Percentiles rank a stretch among this genome's conserved stretches.
phyloP scores from a whole-genome alignment of 2,888 invertebrate species.

The Holacanthella duospinosa region DNA sequence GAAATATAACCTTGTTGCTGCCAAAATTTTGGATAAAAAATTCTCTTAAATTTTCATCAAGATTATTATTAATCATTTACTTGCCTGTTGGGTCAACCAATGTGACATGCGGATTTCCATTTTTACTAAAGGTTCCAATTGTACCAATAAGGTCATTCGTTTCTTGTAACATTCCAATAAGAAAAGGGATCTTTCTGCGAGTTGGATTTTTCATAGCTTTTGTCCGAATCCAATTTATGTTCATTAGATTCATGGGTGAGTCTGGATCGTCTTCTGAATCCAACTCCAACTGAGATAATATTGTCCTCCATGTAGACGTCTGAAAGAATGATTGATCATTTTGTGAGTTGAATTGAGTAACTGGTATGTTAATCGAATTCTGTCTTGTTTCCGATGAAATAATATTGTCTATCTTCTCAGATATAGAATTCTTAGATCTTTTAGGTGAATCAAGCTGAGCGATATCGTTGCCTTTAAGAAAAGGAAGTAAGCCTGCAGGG shows the following conservation, averaged over 20 bases:
- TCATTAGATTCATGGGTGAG: constrained; percentile 8
- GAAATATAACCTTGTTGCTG: no score
- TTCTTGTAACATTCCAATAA: constrained; percentile 10
- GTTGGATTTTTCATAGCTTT: constrained; percentile 4
- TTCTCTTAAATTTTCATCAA: background rate
- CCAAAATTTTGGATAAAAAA: no score
- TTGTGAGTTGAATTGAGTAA: background rate
- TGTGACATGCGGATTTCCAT: constrained; percentile 9
- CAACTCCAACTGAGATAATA: background rate
- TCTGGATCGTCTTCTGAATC: background rate
- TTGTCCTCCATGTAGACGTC: constrained; percentile 3
- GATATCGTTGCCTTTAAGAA: constrained; percentile 10
- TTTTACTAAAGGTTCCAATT: constrained; percentile 2
- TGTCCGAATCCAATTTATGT: constrained; percentile 16
- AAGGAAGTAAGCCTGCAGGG: constrained; percentile 29
- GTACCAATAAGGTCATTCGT: constrained; percentile 8
- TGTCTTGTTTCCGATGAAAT: constrained; percentile 5
- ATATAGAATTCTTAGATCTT: constrained; percentile 15
- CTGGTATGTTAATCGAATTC: background rate
- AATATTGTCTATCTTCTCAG: constrained; percentile 14
- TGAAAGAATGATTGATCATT: background rate
- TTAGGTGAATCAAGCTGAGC: constrained; percentile 10
- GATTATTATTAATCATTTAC: background rate
- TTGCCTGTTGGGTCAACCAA: constrained; percentile 14
- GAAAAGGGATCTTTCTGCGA: constrained; percentile 12